These are phyloP conservation scores for Crossoptilon crossoptilon DNA, from an alignment of 2,797 vertebrate species.

Conservation along the genomic window DNA sequence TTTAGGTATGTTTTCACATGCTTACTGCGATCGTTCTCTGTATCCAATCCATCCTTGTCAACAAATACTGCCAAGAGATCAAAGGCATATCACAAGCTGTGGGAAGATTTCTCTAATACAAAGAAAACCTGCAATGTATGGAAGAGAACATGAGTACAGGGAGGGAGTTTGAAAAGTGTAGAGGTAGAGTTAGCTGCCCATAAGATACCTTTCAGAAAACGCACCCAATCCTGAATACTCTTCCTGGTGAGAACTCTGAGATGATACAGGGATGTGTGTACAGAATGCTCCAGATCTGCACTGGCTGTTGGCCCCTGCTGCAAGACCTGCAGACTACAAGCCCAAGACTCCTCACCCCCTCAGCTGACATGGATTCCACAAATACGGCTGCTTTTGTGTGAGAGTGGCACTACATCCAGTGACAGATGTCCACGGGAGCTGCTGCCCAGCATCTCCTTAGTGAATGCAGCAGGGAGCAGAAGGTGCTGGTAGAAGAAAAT, in stretches of 20 bases:
- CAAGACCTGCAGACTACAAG: background rate
- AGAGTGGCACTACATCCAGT: background rate
- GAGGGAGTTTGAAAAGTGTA: background rate
- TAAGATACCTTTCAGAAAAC: background rate
- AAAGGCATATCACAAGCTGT: background rate
- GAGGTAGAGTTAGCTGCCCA: background rate
- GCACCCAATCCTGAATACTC: background rate
- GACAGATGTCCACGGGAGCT: background rate
- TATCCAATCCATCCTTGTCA: background rate
- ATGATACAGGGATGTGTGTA: background rate
- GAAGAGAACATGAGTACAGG: background rate
- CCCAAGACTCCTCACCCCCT: background rate
- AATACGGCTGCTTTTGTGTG: background rate
- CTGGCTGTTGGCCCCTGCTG: fast-evolving
- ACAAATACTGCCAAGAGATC: background rate
- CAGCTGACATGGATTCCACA: background rate
- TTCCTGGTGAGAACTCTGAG: background rate
- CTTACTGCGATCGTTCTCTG: background rate
- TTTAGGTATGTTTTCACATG: slow-evolving; percentile 24
- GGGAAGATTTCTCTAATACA: background rate
- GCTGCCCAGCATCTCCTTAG: background rate
- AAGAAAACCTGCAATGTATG: background rate
- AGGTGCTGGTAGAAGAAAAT: background rate
- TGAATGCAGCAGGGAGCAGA: background rate
- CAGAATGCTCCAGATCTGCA: background rate